Evolutionary conservation across 2,888 invertebrate genomes (phyloP).

Genomic region (Pasiphila rectangulata): DNA sequence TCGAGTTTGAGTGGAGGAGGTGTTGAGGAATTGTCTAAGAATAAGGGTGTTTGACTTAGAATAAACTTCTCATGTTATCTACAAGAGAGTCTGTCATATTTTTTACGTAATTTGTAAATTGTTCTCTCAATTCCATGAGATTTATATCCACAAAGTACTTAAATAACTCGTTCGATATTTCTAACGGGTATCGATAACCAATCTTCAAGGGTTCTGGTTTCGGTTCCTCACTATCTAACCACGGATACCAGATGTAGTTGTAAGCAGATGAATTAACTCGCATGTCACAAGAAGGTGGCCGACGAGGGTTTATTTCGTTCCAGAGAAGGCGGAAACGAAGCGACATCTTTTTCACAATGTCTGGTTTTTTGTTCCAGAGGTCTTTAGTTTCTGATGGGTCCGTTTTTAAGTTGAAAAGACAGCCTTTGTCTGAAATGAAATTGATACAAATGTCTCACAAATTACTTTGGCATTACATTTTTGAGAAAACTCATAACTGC

Average conservation of each 20-base stretch:
- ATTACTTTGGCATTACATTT: not conserved
- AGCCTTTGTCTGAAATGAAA: constrained; percentile 49
- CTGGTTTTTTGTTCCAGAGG: constrained; percentile 45
- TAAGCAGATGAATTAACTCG: constrained; percentile 43
- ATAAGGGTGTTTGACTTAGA: no score
- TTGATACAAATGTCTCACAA: not conserved
- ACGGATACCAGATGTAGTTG: constrained; percentile 48
- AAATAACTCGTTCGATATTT: constrained; percentile 42
- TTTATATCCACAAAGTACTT: constrained; percentile 47
- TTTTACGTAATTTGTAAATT: constrained; percentile 38
- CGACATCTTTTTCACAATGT: constrained; percentile 42
- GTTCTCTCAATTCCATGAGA: constrained; percentile 41
- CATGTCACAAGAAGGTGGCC: constrained; percentile 35
- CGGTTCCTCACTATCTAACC: constrained; percentile 44
- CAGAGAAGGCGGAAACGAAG: constrained; percentile 44
- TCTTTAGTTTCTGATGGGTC: constrained; percentile 50
- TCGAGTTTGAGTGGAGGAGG: no score
- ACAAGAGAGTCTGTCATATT: constrained; percentile 41
- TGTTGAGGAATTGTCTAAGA: no score
- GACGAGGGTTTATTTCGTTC: constrained; percentile 43
- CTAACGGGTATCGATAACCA: constrained; percentile 44
- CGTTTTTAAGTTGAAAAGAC: constrained; percentile 47
- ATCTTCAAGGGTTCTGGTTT: constrained; percentile 28
- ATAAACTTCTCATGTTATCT: constrained; percentile 39
- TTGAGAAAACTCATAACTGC: no score